phyloP scores from a whole-genome alignment of 2,888 invertebrate genomes.

The Thyatira batis region DNA sequence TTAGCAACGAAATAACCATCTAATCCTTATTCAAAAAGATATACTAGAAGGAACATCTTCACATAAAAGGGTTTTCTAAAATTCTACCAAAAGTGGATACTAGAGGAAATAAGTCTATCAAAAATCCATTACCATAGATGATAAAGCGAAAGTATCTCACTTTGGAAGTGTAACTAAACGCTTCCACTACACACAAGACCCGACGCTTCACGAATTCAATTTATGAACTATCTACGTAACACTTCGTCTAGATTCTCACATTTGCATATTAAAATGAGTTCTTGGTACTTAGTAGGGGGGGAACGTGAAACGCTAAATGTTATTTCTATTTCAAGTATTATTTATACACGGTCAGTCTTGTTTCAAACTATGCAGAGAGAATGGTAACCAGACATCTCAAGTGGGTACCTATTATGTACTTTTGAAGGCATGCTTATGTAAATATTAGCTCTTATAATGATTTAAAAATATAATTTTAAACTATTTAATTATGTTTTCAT shows the following conservation, averaged over 20 bases:
- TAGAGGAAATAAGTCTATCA: background rate
- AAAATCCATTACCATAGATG: background rate
- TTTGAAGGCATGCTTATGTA: too few relatives aligned
- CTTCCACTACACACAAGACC: background rate
- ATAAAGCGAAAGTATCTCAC: background rate
- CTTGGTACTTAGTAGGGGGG: constrained; percentile 19
- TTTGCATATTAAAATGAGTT: constrained; percentile 62
- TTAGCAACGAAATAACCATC: too few relatives aligned
- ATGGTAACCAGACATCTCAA: too few relatives aligned
- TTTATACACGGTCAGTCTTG: background rate
- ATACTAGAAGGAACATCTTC: too few relatives aligned
- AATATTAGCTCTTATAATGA: too few relatives aligned
- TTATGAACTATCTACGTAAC: constrained; percentile 53
- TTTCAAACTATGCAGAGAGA: background rate
- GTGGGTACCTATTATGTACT: too few relatives aligned
- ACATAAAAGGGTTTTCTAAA: background rate
- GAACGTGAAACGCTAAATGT: background rate
- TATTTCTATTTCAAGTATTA: background rate
- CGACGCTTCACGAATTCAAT: constrained; percentile 42
- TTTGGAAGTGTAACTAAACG: background rate
- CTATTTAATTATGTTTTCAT: too few relatives aligned
- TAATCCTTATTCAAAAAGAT: too few relatives aligned
- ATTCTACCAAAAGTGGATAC: background rate
- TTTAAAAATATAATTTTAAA: too few relatives aligned
- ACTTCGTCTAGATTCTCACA: constrained; percentile 40